Evolutionary conservation across 2,113 vertebrate genomes (phyloP), one percentile per base, ranked within the genome.

Genomic region (Phyllostomus hastatus): DNA sequence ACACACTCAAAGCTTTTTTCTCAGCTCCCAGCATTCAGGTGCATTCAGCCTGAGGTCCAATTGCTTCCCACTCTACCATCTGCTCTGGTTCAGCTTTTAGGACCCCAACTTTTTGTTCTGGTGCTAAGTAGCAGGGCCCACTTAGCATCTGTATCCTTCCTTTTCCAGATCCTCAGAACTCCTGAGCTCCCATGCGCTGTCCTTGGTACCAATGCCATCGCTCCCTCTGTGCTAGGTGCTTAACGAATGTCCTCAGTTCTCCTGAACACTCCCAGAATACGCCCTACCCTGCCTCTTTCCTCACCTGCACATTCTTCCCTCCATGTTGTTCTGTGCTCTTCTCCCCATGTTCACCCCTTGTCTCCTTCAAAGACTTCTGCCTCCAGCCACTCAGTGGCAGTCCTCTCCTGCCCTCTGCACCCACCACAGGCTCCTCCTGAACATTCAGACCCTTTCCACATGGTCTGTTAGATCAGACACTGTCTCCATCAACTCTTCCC

Each of bases 281-380:
- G 54, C 38, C 5, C 10, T 35, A 31, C 7, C 8, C 26, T 3
- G 2, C 1, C 28, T 6, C 43, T 12, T 66, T 88, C 33, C 12
- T 16, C 10, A 1, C 16, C 78, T 61, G 33, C 15, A 54, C 46
- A 38, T 31, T 4, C 14, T 20, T 59, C 46, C 52, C 3, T 0
- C 46, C 31, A 0, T 2, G 2, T 7, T 19, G 31, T 20, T 7
- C 38, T n/a, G 11, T 28, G 50, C 35, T 33, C n/a, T 84, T 61
- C 38, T 8, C 46, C 61, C 41, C 6, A 0, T 1, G 3, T 24
- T 33, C 24, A 59, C 11, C 26, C 12, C 8, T 9, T n/a, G 2
- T 52, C 24, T 43, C 12, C 28, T n/a, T 26, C 9, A 0, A 28
- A 52, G 61, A 5, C 16, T 59, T 81, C 78, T 64, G 15, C 50